Conservation (phyloP, 2,797 vertebrate genomes). For the Coccyzus lansbergi region DNA sequence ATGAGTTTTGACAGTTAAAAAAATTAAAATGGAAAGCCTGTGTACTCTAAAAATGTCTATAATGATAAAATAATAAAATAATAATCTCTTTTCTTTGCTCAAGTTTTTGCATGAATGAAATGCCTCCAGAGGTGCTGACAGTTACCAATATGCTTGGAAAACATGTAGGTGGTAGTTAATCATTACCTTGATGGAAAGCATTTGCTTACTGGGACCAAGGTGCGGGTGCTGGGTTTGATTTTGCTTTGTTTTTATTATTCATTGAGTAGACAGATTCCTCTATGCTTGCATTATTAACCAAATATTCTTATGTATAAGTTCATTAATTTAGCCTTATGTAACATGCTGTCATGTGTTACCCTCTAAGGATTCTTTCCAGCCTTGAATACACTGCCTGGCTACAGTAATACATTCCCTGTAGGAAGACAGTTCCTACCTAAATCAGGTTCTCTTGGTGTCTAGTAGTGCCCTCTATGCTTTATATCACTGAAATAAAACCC, state of each 20-base stretch:
- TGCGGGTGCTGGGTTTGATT: not conserved
- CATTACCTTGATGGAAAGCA: not conserved
- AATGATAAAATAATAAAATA: not conserved
- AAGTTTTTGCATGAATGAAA: not conserved
- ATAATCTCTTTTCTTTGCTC: not conserved
- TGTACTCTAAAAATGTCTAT: not conserved
- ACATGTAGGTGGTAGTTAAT: not conserved
- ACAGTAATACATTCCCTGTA: not conserved
- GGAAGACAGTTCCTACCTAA: not conserved
- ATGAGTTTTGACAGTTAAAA: not conserved
- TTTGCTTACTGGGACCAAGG: not conserved
- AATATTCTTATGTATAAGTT: not conserved
- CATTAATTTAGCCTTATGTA: not conserved
- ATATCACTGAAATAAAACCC: not conserved
- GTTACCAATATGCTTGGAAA: not conserved
- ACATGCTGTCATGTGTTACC: not conserved
- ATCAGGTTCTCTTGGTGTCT: not conserved
- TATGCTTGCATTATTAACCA: not conserved
- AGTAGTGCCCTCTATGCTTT: not conserved
- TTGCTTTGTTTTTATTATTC: not conserved
- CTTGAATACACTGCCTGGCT: not conserved
- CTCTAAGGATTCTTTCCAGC: not conserved
- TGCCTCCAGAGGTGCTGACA: not conserved
- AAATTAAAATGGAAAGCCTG: constrained; percentile 3
- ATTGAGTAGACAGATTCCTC: not conserved